Evolutionary conservation across 37 sponge, comb jelly and placozoan genomes (phyloP), one percentile per base, ranked within the genome.

Genomic region (Oscarella lobularis): DNA sequence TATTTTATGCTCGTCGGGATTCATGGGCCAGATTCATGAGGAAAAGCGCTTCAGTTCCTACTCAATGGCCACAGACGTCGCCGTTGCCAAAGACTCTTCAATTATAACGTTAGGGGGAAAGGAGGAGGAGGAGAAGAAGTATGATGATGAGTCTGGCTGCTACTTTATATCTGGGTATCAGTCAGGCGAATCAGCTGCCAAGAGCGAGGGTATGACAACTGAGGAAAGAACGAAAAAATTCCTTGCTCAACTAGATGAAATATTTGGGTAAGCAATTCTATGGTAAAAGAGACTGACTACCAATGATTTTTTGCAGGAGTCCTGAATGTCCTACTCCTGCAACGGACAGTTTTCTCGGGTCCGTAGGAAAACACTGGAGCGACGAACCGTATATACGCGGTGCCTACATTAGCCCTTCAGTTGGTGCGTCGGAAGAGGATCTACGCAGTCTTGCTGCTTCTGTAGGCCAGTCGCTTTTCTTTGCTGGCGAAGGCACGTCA

Each of bases 401-500:
- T 76, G 0, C 67, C 76, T 5, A 77, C 84, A 1, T 29, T 76
- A 27, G 37, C 79, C 29, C 72, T 80, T 39, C 33, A 78, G 1
- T 41, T 35, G 20, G 34, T 76, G 0, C 83, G 84, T 0, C 6
- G 78, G 0, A 31, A 76, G 2, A 84, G 80, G 9, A 80, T 75
- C 14, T 65, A 83, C 31, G 60, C 39, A 30, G 68, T 55, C 20
- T 66, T 3, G 33, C 40, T 67, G 31, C 6, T 27, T 3, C 66
- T 83, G 3, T 83, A 83, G 1, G 31, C 39, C 27, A 73, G 82
- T 35, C 84, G 83, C 37, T 76, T 81, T 72, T 74, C 2, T n/a
- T 35, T 14, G 34, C 39, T 32, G 35, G 36, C 33, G 65, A 30
- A 34, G 6, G 31, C 35, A 35, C 39, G 29, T 60, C 60, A 54